Conservation (phyloP, 2,113 vertebrate genomes). For the Lucifuga dentata region DNA sequence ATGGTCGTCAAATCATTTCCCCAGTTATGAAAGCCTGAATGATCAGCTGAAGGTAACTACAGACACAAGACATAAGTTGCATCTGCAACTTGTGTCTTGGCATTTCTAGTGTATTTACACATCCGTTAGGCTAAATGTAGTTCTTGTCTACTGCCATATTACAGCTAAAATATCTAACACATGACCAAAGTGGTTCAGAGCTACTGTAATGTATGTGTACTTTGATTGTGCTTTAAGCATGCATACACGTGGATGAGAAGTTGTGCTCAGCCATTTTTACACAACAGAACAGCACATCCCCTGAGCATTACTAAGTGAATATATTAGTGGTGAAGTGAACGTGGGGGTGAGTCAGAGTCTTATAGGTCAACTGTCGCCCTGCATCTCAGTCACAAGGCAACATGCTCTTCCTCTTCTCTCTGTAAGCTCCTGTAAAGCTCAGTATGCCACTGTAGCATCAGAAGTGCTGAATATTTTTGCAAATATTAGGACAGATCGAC, state of each 20-base stretch:
- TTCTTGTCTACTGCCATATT: background rate
- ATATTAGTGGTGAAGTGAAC: conserved; percentile 81
- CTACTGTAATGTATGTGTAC: background rate
- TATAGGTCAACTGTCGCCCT: conserved; percentile 85
- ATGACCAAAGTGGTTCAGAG: background rate
- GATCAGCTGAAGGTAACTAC: too few relatives aligned
- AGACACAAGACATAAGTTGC: too few relatives aligned
- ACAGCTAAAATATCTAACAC: background rate
- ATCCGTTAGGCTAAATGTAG: too few relatives aligned
- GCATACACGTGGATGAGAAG: conserved; percentile 6
- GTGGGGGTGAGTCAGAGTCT: conserved; percentile 81
- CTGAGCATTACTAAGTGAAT: conserved; percentile 76
- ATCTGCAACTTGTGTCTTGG: background rate
- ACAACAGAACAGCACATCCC: conserved; percentile 62
- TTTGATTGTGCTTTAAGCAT: conserved; percentile 23
- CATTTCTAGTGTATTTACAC: too few relatives aligned
- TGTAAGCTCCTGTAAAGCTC: conserved; percentile 23
- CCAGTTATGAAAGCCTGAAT: too few relatives aligned
- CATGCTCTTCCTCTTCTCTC: conserved; percentile 49
- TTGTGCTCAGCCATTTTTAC: conserved; percentile 41
- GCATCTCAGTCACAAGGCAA: conserved; percentile 78
- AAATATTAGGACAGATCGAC: conserved; percentile 13
- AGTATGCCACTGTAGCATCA: conserved; percentile 7
- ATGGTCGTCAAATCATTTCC: too few relatives aligned
- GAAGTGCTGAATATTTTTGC: conserved; percentile 12